A percentile compares a stretch with the other conserved stretches of the same genome.
Conservation (phyloP, 2,888 invertebrate species). For the Catonia carolina region DNA sequence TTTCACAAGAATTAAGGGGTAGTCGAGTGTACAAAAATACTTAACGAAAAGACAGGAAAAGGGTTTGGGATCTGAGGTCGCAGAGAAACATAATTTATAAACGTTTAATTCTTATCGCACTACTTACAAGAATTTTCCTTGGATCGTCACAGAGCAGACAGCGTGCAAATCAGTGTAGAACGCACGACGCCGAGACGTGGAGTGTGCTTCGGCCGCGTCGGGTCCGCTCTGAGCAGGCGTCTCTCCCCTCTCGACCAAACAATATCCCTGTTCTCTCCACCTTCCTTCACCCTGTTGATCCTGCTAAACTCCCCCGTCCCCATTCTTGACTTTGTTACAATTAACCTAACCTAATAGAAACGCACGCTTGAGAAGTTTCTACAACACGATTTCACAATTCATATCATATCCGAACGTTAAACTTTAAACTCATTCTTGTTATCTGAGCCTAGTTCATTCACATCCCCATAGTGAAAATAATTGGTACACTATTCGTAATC, state of each 20-base stretch:
- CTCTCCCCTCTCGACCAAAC: conserved; percentile 3
- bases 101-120: no score
- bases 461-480: no score
- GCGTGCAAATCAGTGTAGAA: not conserved
- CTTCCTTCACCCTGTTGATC: not conserved
- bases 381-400: conserved; percentile 9
- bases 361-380: conserved; percentile 3
- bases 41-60: no score
- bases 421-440: no score
- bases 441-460: no score
- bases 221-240: conserved; percentile 4
- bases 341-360: conserved; percentile 13
- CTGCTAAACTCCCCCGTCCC: not conserved
- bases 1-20: no score
- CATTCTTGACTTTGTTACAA: conserved; percentile 3
- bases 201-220: conserved; percentile 1
- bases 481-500: no score
- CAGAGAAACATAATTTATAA: no score
- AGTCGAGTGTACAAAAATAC: no score
- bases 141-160: no score
- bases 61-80: no score
- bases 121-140: no score
- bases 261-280: not conserved
- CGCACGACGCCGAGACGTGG: conserved; percentile 2
- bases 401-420: not conserved